These are phyloP conservation scores for Thunnus maccoyii DNA, from an alignment of 2,113 vertebrate genomes.

Conservation along the genomic window DNA sequence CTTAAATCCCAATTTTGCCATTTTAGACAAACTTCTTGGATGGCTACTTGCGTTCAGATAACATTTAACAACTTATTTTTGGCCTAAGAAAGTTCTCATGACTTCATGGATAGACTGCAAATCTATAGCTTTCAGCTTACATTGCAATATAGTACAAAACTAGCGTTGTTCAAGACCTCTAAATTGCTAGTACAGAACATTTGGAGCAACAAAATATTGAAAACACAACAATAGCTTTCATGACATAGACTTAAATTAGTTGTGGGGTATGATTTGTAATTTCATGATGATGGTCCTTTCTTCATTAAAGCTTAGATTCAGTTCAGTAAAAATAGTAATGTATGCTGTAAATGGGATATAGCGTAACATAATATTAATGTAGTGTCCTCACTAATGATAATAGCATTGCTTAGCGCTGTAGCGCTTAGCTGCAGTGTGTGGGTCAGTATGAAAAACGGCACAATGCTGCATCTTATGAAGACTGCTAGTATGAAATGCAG, in stretches of 20 bases:
- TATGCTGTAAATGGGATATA: constrained; percentile 53
- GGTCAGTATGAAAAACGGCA: constrained; percentile 50
- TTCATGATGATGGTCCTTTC: constrained; percentile 43
- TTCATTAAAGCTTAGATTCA: constrained; percentile 48
- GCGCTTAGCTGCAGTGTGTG: constrained; percentile 44
- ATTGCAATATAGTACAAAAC: too few relatives aligned
- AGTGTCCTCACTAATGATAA: constrained; percentile 53
- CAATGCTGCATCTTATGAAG: constrained; percentile 32
- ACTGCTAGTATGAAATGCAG: constrained; percentile 69
- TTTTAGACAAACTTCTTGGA: too few relatives aligned
- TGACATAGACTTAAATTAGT: constrained; percentile 11
- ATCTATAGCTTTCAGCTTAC: constrained; percentile 41
- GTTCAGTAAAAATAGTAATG: constrained; percentile 51
- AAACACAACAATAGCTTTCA: constrained; percentile 20
- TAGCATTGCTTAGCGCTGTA: constrained; percentile 49
- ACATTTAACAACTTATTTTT: constrained; percentile 49
- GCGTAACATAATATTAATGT: constrained; percentile 61
- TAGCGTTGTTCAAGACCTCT: too few relatives aligned
- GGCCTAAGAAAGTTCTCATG: constrained; percentile 70
- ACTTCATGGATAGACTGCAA: constrained; percentile 60
- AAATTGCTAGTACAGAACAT: constrained; percentile 10
- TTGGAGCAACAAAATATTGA: constrained; percentile 23
- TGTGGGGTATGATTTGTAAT: constrained; percentile 29
- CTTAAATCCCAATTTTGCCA: too few relatives aligned
- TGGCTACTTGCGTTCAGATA: too few relatives aligned